phyloP scores from a whole-genome alignment of 2,888 invertebrate genomes.

The Drosophila mettleri region DNA sequence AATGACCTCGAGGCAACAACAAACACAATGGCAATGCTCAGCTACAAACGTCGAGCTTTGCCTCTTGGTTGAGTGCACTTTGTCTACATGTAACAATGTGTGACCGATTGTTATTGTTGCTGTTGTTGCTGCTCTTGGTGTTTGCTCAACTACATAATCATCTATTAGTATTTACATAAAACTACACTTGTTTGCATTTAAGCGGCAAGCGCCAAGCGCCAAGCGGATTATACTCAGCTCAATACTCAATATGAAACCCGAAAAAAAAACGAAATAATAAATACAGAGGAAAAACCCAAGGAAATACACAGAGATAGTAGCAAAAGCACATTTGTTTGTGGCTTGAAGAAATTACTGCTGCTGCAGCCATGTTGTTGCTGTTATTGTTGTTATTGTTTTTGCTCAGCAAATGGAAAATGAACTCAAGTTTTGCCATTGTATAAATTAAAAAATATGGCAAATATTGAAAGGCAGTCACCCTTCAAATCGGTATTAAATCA shows the following conservation, averaged over 20 bases:
- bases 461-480: slow-evolving; percentile 22
- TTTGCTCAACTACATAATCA: slow-evolving; percentile 80
- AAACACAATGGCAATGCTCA: slow-evolving; percentile 40
- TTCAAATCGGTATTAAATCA: slow-evolving; percentile 23
- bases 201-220: slow-evolving; percentile 73
- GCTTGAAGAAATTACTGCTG: not conserved
- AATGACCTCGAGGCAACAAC: slow-evolving; percentile 79
- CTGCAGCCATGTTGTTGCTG: not conserved
- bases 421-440: slow-evolving; percentile 26
- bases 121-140: slow-evolving; percentile 51
- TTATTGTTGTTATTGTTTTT: not conserved
- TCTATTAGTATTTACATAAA: slow-evolving; percentile 79
- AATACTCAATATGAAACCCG: slow-evolving; percentile 11
- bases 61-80: slow-evolving; percentile 75
- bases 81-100: slow-evolving; percentile 75
- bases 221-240: slow-evolving; percentile 67
- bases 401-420: slow-evolving; percentile 30
- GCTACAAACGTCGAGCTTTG: slow-evolving; percentile 56
- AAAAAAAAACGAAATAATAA: not conserved
- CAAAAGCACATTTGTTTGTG: slow-evolving; percentile 36
- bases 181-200: slow-evolving; percentile 80
- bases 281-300: slow-evolving; percentile 1
- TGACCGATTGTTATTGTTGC: slow-evolving; percentile 63
- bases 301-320: slow-evolving; percentile 3
- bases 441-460: slow-evolving; percentile 27